Conservation (phyloP, 2,113 vertebrate species). For the Tachuris rubrigastra region DNA sequence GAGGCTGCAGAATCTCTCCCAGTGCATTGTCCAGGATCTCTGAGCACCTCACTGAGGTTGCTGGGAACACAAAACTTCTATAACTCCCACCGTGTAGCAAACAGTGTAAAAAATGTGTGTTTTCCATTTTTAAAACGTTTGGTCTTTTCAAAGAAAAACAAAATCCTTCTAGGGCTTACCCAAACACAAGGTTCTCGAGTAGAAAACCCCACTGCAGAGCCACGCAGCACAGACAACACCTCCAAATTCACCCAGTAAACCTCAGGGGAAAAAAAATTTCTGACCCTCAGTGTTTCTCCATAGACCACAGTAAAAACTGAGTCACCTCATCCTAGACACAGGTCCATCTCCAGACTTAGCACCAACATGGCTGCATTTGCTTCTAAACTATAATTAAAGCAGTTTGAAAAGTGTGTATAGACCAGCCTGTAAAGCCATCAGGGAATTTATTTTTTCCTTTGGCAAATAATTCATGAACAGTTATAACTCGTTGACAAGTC, state of each 20-base stretch:
- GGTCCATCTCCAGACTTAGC: not conserved
- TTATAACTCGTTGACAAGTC: slow-evolving; percentile 37
- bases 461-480: slow-evolving; percentile 40
- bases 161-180: not conserved
- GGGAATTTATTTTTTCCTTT: slow-evolving; percentile 1
- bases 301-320: not conserved
- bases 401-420: not conserved
- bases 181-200: not conserved
- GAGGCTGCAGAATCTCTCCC: not conserved
- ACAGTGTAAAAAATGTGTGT: accelerated
- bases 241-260: not conserved
- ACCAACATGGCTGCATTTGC: accelerated
- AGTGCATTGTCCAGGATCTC: too few species aligned
- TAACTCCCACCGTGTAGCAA: not conserved
- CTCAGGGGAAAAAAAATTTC: not conserved
- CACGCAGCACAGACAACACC: accelerated
- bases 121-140: not conserved
- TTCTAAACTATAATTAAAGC: not conserved
- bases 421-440: not conserved
- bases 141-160: not conserved
- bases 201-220: not conserved
- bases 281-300: not conserved
- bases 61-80: not conserved
- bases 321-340: not conserved
- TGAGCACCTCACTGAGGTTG: not conserved